These are phyloP conservation scores for Trissolcus basalis DNA, from an alignment of 1,140 invertebrate species.

Conservation along the genomic window DNA sequence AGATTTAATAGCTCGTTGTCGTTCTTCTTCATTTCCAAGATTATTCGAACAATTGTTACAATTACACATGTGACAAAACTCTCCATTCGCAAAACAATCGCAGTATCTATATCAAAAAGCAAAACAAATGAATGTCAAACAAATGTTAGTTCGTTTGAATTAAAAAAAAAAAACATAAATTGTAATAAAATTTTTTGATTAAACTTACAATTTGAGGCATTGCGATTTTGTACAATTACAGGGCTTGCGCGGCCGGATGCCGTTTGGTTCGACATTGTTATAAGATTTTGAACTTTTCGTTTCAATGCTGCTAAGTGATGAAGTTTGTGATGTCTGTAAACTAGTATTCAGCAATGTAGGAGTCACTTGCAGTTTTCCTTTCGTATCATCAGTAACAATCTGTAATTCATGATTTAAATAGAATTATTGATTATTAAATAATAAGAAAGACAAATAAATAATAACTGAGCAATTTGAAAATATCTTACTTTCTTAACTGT, in stretches of 20 bases:
- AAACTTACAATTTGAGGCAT: constrained; percentile 93
- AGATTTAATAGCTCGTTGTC: constrained; percentile 93
- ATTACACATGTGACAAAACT: constrained; percentile 99
- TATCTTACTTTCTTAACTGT: constrained; percentile 28
- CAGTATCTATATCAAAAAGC: constrained; percentile 85
- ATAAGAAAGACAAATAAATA: too few species aligned
- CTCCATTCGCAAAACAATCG: constrained; percentile 99
- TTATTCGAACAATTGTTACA: constrained; percentile 99
- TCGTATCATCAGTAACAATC: constrained; percentile 63
- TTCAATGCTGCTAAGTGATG: constrained; percentile 61
- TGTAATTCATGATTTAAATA: constrained; percentile 10
- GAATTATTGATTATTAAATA: too few species aligned
- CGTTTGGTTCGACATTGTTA: constrained; percentile 79
- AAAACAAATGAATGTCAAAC: constrained; percentile 4
- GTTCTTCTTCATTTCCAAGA: constrained; percentile 95
- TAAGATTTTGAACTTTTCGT: constrained; percentile 65
- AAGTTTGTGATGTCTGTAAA: constrained; percentile 66
- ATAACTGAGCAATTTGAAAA: neutral
- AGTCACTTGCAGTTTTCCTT: constrained; percentile 65
- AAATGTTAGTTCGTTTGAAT: too few species aligned
- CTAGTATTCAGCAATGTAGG: constrained; percentile 65
- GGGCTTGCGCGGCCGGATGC: constrained; percentile 89
- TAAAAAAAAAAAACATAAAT: too few species aligned
- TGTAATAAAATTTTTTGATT: constrained; percentile 3
- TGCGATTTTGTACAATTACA: constrained; percentile 99